Base-by-base conservation (phyloP, 2,888 invertebrate species). In the Strigamia transsilvanica region DNA sequence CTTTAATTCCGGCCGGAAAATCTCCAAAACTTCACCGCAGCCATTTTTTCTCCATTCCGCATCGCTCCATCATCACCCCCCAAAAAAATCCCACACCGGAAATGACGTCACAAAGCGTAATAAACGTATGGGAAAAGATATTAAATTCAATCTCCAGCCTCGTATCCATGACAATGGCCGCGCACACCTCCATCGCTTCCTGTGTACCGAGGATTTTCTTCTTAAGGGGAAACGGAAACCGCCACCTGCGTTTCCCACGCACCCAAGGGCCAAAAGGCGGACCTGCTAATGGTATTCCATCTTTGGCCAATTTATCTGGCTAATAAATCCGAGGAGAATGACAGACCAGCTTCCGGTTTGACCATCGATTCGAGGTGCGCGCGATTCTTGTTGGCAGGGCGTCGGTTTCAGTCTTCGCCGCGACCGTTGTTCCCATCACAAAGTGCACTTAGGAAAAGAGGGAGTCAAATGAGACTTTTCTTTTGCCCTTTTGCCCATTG, bases 401-500 rank as follows among this genome's bases (percentile, higher is more conserved):
- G 66, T 66, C 66, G 23, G 32, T 66, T 66, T n/a, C n/a, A 66
- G 12, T 66, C 27, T 66, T 23, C 27, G 23, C 9, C 1, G 9
- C 27, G 15, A 51, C 51, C 6, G 12, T 15, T 15, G 15, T 66
- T 66, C 27, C 3, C 10, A 66, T 9, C 3, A 32, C 66, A 66
- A 66, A 66, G 66, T 66, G 66, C 66, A 66, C 66, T 66, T 66
- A 66, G 32, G 32, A 66, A 27, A 66, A 32, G 66, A 32, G 66
- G 32, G 66, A 27, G 66, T 66, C 27, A 66, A 66, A 66, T 66
- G 66, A 66, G 66, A 66, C 13, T 66, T 66, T 66, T 66, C 66
- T 66, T 66, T 66, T 66, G 66, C 66, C 66, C 66, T 66, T 66
- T 66, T 66, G 66, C 66, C 51, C 66, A 66, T 66, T 66, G 66